Evolutionary conservation across 2,888 invertebrate species (phyloP).

Genomic region (Lapara coniferarum): DNA sequence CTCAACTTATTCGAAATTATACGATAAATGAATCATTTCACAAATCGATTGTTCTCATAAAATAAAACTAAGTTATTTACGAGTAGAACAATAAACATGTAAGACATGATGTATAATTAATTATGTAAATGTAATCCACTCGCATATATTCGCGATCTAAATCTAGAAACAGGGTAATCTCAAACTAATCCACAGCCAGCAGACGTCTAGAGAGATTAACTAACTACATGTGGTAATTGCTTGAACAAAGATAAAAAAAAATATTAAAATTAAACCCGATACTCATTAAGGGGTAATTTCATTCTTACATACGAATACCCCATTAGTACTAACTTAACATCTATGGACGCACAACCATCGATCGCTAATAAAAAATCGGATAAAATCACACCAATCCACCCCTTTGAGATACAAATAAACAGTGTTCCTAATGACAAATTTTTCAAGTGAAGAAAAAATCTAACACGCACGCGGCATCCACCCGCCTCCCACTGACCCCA

Average conservation of each 20-base stretch:
- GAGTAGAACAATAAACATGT: background rate
- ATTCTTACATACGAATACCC: background rate
- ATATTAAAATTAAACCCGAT: background rate
- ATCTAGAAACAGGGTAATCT: background rate
- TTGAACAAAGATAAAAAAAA: background rate
- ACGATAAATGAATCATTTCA: no score
- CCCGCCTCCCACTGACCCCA: conserved; percentile 36
- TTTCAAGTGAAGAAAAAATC: conserved; percentile 67
- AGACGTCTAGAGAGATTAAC: background rate
- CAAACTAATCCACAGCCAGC: background rate
- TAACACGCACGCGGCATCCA: conserved; percentile 68
- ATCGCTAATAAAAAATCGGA: background rate
- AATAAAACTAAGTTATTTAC: no score
- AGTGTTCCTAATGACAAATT: conserved; percentile 73
- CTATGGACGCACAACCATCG: background rate
- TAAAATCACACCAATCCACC: conserved; percentile 17
- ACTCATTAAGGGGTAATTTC: background rate
- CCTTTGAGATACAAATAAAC: conserved; percentile 34
- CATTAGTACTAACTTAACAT: background rate
- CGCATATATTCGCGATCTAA: background rate
- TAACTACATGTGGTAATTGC: background rate
- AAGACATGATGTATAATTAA: background rate
- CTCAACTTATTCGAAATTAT: no score
- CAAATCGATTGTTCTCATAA: no score
- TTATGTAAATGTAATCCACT: background rate